Evolutionary conservation across 2,797 vertebrate species (phyloP).

Genomic region (Jordanella pulchra): DNA sequence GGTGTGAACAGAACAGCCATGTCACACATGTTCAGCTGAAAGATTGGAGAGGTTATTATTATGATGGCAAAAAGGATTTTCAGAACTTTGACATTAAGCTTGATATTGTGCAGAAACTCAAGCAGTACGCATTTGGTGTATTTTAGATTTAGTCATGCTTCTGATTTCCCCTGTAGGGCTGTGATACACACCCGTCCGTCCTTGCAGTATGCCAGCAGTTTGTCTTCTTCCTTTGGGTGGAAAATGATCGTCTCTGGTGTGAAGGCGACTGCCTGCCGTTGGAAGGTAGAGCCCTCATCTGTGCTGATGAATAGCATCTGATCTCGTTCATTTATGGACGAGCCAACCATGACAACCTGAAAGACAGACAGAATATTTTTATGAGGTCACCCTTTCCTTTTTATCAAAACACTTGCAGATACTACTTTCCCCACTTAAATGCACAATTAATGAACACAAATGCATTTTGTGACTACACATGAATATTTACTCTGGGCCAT

Average conservation of each 20-base stretch:
- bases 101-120: neutral
- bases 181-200: conserved; percentile 84
- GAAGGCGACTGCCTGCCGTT: conserved; percentile 87
- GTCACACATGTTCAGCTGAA: neutral
- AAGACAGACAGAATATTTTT: neutral
- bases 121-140: neutral
- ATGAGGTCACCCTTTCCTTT: neutral
- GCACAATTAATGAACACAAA: conserved; percentile 27
- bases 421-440: conserved; percentile 2
- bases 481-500: conserved; percentile 34
- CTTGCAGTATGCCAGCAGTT: conserved; percentile 90
- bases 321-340: conserved; percentile 88
- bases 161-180: neutral
- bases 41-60: neutral
- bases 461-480: conserved; percentile 5
- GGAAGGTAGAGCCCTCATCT: conserved; percentile 93
- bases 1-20: conserved; percentile 1
- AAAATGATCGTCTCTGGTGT: conserved; percentile 89
- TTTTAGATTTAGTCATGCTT: neutral
- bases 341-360: conserved; percentile 93
- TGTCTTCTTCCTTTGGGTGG: conserved; percentile 94
- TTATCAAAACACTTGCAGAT: conserved; percentile 25
- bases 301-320: conserved; percentile 94
- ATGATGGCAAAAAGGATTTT: neutral
- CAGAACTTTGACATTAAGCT: neutral